Evolutionary conservation across 2,113 vertebrate genomes (phyloP), one percentile per base, ranked within the genome.

Genomic region (Bungarus multicinctus): DNA sequence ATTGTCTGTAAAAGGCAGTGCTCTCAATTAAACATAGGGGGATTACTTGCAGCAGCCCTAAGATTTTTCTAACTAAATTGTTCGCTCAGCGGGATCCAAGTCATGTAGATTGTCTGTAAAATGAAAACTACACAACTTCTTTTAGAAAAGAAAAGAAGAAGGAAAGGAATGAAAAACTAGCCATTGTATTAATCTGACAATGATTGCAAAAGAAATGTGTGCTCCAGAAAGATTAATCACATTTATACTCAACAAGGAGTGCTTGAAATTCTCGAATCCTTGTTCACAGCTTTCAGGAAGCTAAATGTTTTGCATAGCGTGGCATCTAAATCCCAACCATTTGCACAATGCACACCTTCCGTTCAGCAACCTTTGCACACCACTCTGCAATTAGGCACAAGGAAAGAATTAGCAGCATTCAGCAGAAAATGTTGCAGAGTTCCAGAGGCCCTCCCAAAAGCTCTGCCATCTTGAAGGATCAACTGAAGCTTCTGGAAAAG

Each of bases 191-290:
- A 53, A 92, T 69, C 64, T 93, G 88, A 57, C 27, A 47, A 34
- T 94, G 87, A 94, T 87, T 89, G 30, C 91, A 92, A 87, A 85
- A 23, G 54, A 88, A 87, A 87, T 89, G 69, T 54, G 50, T 57
- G 74, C 91, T 90, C 39, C 30, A 87, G 47, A 87, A 90, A 92
- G 57, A 87, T 90, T 90, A 90, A 86, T 87, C 27, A 20, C 7
- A 27, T 64, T 92, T 54, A 85, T 87, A 87, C 69, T 69, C 47
- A 92, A 55, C 22, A 86, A 92, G 74, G 9, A 87, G 90, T 89
- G 45, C 55, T 89, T 92, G 90, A 93, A 74, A 86, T 86, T 39
- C 50, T 89, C 54, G 52, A 45, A 69, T 86, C 91, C 34, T 39
- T 86, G 34, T 50, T 89, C 25, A 64, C 47, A 86, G 54, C 54